Conservation (phyloP, 2,113 vertebrate genomes). For the Calyptomena viridis region DNA sequence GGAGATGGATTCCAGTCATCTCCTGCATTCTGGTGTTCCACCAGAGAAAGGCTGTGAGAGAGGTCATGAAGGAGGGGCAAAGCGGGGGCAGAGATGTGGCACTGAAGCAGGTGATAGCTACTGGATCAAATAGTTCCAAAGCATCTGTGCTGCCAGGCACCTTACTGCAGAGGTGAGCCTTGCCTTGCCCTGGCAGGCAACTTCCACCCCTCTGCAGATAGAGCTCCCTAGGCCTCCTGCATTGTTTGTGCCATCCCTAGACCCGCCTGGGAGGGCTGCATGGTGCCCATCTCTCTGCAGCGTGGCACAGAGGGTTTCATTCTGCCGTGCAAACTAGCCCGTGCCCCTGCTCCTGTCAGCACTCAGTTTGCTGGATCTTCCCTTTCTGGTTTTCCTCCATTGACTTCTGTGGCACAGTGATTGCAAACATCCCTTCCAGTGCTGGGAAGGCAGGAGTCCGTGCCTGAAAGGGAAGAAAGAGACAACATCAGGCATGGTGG, state of each 20-base stretch:
- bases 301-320: neutral
- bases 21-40: neutral
- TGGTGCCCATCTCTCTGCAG: neutral
- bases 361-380: slow-evolving; percentile 16
- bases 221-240: neutral
- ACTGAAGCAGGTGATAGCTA: neutral
- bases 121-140: neutral
- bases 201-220: neutral
- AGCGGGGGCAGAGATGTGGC: neutral
- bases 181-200: neutral
- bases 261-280: neutral
- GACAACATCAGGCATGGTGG: neutral
- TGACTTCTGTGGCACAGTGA: neutral
- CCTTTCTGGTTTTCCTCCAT: slow-evolving; percentile 5
- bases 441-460: slow-evolving; percentile 1
- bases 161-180: neutral
- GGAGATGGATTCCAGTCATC: neutral
- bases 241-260: neutral
- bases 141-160: neutral
- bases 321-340: neutral
- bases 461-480: slow-evolving; percentile 14
- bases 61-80: neutral
- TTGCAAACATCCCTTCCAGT: neutral
- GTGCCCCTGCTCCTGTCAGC: neutral
- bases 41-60: neutral